Evolutionary conservation across 2,797 vertebrate genomes (phyloP), one percentile per base, ranked within the genome.

Genomic region (Moxostoma hubbsi): DNA sequence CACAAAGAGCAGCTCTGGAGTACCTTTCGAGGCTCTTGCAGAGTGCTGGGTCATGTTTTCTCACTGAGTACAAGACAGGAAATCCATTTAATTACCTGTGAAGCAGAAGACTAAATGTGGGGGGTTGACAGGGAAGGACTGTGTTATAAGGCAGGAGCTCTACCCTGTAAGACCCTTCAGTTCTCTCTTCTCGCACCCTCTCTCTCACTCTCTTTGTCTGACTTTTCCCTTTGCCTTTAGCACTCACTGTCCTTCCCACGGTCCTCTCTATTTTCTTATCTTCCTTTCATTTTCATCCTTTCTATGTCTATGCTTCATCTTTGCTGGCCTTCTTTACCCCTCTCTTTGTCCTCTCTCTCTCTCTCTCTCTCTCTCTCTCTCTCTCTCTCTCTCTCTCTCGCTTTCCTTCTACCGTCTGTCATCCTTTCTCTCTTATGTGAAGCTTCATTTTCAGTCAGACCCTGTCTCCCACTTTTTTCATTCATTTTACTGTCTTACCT

Each of bases 51-150:
- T 95, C 96, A 94, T 98, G 95, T 97, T 98, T 96, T 95, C 87
- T 95, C 67, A 72, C 93, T 92, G 94, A 95, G 94, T 97, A 98
- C 97, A 98, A 96, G 97, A 98, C 97, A 98, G 96, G 96, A 99
- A 98, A 98, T 99, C 97, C 95, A 98, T 98, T 97, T 98, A 99
- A 98, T 99, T 98, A 98, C 96, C 95, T 97, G 95, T 96, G 97
- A 97, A 96, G 96, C 96, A 95, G 93, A 94, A 97, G 96, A 97
- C 90, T 90, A 95, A 90, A 88, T 94, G 93, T 90, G 92, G 94
- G 90, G 94, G 93, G 90, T 93, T 96, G 95, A 97, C 95, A 95
- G 95, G 93, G 93, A 94, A 95, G 94, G 94, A 94, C 94, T 88
- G 93, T 96, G 95, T 94, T 96, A 89, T 86, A 86, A 81, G 74